phyloP scores from a whole-genome alignment of 37 sponge, comb jelly and placozoan genomes.

The Petrosia ficiformis region DNA sequence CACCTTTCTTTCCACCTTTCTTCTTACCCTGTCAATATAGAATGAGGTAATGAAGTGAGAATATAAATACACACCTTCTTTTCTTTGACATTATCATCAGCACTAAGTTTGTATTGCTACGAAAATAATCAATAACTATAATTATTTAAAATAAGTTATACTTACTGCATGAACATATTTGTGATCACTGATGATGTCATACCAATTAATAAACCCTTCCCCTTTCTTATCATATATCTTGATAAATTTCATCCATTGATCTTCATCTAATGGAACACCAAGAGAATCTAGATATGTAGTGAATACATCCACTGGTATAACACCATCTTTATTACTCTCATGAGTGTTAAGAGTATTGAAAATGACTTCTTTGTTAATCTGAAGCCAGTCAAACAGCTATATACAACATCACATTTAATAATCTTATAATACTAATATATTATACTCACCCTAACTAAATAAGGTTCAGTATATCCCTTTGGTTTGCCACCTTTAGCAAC shows the following conservation, averaged over 20 bases:
- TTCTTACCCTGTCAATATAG: conserved; percentile 66
- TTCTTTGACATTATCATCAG: conserved; percentile 64
- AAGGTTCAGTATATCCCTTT: conserved; percentile 81
- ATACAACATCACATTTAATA: not conserved
- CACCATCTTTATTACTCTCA: conserved; percentile 16
- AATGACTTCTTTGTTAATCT: conserved; percentile 41
- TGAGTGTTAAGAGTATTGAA: conserved; percentile 27
- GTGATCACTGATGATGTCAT: conserved; percentile 68
- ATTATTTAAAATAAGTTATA: not conserved
- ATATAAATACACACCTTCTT: conserved; percentile 22
- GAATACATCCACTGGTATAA: conserved; percentile 45
- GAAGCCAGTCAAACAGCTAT: conserved; percentile 84
- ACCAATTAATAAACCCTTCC: conserved; percentile 65
- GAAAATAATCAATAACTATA: not conserved
- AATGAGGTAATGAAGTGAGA: not conserved
- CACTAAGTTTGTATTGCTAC: conserved; percentile 72
- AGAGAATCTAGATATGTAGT: conserved; percentile 3
- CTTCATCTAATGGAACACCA: conserved; percentile 23
- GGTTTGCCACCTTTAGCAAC: conserved; percentile 72
- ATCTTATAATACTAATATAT: not conserved
- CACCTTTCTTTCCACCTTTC: conserved; percentile 67
- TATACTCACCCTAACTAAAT: conserved; percentile 61
- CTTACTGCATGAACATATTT: conserved; percentile 79
- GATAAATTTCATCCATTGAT: conserved; percentile 44
- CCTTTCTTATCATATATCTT: conserved; percentile 75